Evolutionary conservation across 1,140 invertebrate species (phyloP), one percentile per base, ranked within the genome.

Genomic region (Arion vulgaris): DNA sequence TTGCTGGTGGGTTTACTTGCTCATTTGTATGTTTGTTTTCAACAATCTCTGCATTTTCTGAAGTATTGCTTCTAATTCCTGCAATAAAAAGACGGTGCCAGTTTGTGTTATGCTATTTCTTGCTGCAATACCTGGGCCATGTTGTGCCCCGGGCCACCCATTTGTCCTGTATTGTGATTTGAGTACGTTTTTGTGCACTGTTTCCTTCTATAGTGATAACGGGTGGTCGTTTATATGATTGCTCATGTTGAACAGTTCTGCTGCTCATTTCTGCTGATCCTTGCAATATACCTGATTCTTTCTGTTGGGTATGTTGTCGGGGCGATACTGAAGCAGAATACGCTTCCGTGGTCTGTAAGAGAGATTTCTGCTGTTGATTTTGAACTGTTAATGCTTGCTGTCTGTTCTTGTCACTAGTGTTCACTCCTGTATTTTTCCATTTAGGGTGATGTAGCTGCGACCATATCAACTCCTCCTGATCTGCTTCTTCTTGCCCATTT

Each of bases 71-170:
- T 1, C 23, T 49, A 26, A 9, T 26, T 2, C 2, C 23, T 39
- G 71, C 34, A 15, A 11, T 9, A 57, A 23, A 15, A 15, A 57
- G 53, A n/a, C 38, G 23, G 36, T 1, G 4, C 71, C 71, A 41
- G 36, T 49, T 28, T 26, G 19, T 77, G 45, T 83, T 80, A 34
- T 81, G 75, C 76, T 80, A 69, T 34, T 89, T 84, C 45, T 83
- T 62, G 1, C 1, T 41, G 38, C 36, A 34, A 13, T 49, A 38
- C 41, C 11, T 5, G 11, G 62, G 5, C 11, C 7, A 7, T 66
- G 62, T 32, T 66, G 4, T 0, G 62, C 57, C 13, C 11, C 57
- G 11, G 5, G 57, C 11, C 26, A 5, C 36, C 28, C 66, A 11
- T 39, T 71, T 11, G 9, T 15, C 38, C n/a, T n/a, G n/a, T n/a